A percentile compares a stretch with the other conserved stretches of the same genome.
phyloP scores from a whole-genome alignment of 2,888 invertebrate species.

The Ormyrus nitidulus region DNA sequence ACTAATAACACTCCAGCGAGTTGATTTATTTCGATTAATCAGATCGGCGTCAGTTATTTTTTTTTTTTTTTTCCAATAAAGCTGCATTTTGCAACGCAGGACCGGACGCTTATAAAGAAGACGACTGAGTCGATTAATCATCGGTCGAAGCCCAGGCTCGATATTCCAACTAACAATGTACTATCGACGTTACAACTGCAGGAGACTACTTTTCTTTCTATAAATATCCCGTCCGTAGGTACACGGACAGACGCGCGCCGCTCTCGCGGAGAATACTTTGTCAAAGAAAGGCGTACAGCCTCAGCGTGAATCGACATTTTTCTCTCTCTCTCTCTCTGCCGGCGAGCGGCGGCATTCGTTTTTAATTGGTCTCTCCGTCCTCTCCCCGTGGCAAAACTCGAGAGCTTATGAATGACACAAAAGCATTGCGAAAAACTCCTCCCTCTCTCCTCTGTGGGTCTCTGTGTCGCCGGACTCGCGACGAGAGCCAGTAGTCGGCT shows the following conservation, averaged over 20 bases:
- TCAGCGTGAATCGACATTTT: slow-evolving; percentile 47
- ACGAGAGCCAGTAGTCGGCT: too few species aligned
- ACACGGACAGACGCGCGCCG: not conserved
- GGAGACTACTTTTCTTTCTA: too few species aligned
- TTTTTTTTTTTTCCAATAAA: too few species aligned
- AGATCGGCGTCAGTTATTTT: too few species aligned
- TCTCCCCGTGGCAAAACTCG: slow-evolving; percentile 23
- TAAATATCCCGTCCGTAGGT: too few species aligned
- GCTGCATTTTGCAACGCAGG: too few species aligned
- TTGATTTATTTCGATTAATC: too few species aligned
- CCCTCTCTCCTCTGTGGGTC: too few species aligned
- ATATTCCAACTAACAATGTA: slow-evolving; percentile 13
- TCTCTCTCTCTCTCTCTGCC: not conserved
- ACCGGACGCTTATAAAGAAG: too few species aligned
- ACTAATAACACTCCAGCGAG: too few species aligned
- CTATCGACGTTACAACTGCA: slow-evolving; percentile 1
- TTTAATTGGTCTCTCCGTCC: slow-evolving; percentile 41
- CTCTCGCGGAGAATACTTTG: slow-evolving; percentile 7
- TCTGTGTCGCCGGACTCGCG: too few species aligned
- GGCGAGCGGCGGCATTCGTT: slow-evolving; percentile 3
- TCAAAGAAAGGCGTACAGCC: slow-evolving; percentile 36
- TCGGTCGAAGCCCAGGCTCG: not conserved
- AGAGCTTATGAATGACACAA: slow-evolving; percentile 47
- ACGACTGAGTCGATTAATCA: not conserved
- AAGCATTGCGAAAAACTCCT: slow-evolving; percentile 38